These are phyloP conservation scores for Neosalanx taihuensis DNA, from an alignment of 2,797 vertebrate species.

Conservation along the genomic window DNA sequence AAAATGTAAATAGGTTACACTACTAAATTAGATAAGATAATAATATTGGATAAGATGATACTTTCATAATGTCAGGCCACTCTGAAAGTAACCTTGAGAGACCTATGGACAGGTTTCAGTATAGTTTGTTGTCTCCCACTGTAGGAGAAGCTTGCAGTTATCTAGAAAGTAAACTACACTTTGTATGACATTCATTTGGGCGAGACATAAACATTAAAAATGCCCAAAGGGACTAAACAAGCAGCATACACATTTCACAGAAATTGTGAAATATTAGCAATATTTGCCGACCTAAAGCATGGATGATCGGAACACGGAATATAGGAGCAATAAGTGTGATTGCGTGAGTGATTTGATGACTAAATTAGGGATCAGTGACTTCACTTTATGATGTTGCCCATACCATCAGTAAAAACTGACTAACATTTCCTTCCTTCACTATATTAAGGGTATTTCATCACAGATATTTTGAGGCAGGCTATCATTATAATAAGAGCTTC, in stretches of 20 bases:
- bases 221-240: slow-evolving; percentile 27
- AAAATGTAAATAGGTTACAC: no score
- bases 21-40: no score
- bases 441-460: background rate
- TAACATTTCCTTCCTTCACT: background rate
- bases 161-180: slow-evolving; percentile 17
- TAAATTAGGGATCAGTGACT: background rate
- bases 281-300: background rate
- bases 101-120: slow-evolving; percentile 30
- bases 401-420: no score
- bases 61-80: slow-evolving; percentile 5
- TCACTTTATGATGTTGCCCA: background rate
- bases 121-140: slow-evolving; percentile 45
- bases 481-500: no score
- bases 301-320: background rate
- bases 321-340: background rate
- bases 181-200: slow-evolving; percentile 52
- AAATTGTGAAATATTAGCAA: background rate
- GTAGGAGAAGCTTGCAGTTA: slow-evolving; percentile 32
- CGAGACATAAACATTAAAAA: slow-evolving; percentile 57
- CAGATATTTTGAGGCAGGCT: no score
- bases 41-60: no score
- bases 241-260: background rate
- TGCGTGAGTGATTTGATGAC: background rate
- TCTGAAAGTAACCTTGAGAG: slow-evolving; percentile 25